Evolutionary conservation across 2,888 invertebrate genomes (phyloP).

Genomic region (Agriopis aurantiaria): DNA sequence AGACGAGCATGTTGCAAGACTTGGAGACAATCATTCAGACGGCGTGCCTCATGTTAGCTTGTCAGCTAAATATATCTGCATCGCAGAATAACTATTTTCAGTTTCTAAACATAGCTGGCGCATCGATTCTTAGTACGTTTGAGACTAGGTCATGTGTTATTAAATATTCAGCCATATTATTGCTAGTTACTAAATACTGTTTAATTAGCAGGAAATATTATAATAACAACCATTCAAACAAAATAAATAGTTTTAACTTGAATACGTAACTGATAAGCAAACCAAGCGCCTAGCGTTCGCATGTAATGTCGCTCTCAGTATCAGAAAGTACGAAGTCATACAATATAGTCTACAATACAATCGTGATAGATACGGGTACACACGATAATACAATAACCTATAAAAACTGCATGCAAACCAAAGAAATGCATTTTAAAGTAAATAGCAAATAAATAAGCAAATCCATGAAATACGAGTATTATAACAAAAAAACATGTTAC

Average conservation of each 20-base stretch:
- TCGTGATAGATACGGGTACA: not conserved
- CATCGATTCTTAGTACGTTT: not conserved
- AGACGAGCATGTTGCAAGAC: conserved; percentile 17
- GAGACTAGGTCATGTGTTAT: conserved; percentile 8
- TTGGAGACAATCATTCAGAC: conserved; percentile 34
- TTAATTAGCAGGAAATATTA: not conserved
- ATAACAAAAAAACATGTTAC: too few relatives aligned
- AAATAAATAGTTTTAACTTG: not conserved
- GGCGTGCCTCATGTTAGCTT: conserved; percentile 15
- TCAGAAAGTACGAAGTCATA: conserved; percentile 49
- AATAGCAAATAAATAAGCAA: too few relatives aligned
- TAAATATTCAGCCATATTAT: not conserved
- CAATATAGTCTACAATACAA: too few relatives aligned
- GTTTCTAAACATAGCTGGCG: conserved; percentile 12
- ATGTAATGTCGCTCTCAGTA: conserved; percentile 41
- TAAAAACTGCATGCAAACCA: not conserved
- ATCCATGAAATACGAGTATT: too few relatives aligned
- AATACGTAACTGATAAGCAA: conserved; percentile 15
- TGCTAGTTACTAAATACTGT: not conserved
- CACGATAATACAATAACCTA: not conserved
- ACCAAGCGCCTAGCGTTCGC: conserved; percentile 7
- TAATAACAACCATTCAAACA: conserved; percentile 1
- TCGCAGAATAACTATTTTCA: conserved; percentile 24
- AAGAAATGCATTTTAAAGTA: too few relatives aligned
- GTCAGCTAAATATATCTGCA: conserved; percentile 38